Base-by-base conservation (phyloP, 2,113 vertebrate genomes). In the Heterocephalus glaber region DNA sequence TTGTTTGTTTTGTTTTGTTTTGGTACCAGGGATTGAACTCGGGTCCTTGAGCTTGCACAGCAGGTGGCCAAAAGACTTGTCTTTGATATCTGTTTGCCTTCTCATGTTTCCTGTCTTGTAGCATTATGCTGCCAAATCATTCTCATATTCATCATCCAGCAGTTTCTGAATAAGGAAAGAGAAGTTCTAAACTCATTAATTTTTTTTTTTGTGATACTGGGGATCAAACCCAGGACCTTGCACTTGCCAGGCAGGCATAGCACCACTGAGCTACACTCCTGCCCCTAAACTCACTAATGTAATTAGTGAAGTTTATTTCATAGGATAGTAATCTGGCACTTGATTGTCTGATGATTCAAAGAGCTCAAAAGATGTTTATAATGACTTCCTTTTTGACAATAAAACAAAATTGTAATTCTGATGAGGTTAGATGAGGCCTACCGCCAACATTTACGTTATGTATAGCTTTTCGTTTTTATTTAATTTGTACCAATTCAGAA, bases 141-240 rank as follows among this genome's bases (percentile, higher is more conserved):
- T 13, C 49, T 86, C 33, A n/a, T 30, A 82, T 49, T 95, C 58
- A 61, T 79, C 86, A 94, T 26, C 41, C 38, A 56, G 28, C 61
- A 92, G 56, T 56, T 94, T 92, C 86, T 96, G 52, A 94, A 74
- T 30, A 86, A 96, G 72, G 54, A 22, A 65, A 41, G 33, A 54
- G 44, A 58, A 20, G 6, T 70, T 33, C 41, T 81, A 86, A 74
- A 44, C 11, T 86, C 90, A 91, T 6, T 63, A 56, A 65, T 10
- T 49, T 49, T 5, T 49, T 5, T 49, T 5, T 49, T 5, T 49
- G 47, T 49, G 47, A 9, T 49, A 49, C 47, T 49, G 47, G 47
- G 47, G 47, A 49, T 49, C 47, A 49, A 49, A 49, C 47, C 9
- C 47, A 49, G 47, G 47, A 49, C 47, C 47, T 49, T 49, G 47